phyloP scores from a whole-genome alignment of 2,113 vertebrate genomes.

The Pterocles gutturalis region DNA sequence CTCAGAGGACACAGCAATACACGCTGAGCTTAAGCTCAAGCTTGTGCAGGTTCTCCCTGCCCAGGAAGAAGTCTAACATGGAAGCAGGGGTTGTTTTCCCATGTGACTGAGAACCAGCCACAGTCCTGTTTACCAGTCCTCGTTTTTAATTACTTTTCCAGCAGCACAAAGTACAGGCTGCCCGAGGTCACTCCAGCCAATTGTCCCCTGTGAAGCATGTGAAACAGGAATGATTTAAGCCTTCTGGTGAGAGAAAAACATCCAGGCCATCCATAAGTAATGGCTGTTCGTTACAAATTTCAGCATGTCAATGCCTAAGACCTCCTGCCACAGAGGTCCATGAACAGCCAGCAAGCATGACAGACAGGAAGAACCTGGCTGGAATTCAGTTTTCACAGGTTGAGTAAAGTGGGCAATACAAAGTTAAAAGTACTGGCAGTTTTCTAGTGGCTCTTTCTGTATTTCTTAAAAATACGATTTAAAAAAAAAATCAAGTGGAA shows the following conservation, averaged over 20 bases:
- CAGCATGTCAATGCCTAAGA: background rate
- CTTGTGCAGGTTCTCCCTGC: background rate
- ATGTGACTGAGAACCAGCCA: background rate
- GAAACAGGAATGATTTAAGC: constrained; percentile 12
- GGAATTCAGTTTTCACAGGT: background rate
- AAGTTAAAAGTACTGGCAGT: background rate
- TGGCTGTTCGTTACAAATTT: background rate
- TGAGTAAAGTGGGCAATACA: background rate
- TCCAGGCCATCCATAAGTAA: background rate
- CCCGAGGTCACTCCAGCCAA: background rate
- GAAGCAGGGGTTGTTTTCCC: background rate
- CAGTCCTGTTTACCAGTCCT: background rate
- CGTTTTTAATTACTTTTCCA: constrained; percentile 46
- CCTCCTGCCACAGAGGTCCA: background rate
- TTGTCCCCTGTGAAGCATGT: background rate
- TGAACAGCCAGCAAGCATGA: background rate
- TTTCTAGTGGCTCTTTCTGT: background rate
- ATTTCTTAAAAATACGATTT: background rate
- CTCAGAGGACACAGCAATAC: background rate
- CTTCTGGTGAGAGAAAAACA: background rate
- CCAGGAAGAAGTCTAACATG: background rate
- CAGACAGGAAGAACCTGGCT: background rate
- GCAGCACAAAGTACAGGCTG: background rate
- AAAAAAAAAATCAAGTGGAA: background rate
- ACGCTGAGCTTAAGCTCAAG: background rate